phyloP scores from a whole-genome alignment of 2,113 vertebrate species.

The Hemicordylus capensis region DNA sequence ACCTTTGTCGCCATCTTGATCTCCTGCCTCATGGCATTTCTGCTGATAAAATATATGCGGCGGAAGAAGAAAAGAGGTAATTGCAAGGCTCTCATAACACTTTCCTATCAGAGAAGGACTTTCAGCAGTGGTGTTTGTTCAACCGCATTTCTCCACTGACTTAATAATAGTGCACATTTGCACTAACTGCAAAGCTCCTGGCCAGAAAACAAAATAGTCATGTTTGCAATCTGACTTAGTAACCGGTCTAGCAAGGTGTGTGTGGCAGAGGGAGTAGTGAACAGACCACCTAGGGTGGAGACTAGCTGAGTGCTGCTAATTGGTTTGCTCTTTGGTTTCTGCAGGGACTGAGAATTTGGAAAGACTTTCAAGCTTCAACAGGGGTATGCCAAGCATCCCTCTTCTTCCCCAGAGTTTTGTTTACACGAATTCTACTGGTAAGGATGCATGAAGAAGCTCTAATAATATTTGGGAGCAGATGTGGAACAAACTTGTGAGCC shows the following conservation, averaged over 20 bases:
- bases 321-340: background rate
- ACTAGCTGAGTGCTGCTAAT: background rate
- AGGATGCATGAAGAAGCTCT: conserved; percentile 20
- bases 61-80: conserved; percentile 84
- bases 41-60: conserved; percentile 78
- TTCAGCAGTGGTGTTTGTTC: background rate
- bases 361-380: conserved; percentile 42
- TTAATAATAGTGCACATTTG: background rate
- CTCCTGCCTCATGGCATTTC: conserved; percentile 70
- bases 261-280: too few relatives aligned
- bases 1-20: conserved; percentile 76
- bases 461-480: background rate
- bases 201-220: background rate
- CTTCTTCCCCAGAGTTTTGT: conserved; percentile 25
- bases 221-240: background rate
- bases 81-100: background rate
- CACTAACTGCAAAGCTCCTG: background rate
- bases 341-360: conserved; percentile 63
- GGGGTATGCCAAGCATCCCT: background rate
- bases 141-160: background rate
- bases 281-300: background rate
- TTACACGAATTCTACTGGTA: conserved; percentile 67
- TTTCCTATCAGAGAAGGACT: background rate
- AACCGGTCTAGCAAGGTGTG: background rate
- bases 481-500: background rate